Base-by-base conservation (phyloP, 2,797 vertebrate genomes). In the Periophthalmus magnuspinnatus region DNA sequence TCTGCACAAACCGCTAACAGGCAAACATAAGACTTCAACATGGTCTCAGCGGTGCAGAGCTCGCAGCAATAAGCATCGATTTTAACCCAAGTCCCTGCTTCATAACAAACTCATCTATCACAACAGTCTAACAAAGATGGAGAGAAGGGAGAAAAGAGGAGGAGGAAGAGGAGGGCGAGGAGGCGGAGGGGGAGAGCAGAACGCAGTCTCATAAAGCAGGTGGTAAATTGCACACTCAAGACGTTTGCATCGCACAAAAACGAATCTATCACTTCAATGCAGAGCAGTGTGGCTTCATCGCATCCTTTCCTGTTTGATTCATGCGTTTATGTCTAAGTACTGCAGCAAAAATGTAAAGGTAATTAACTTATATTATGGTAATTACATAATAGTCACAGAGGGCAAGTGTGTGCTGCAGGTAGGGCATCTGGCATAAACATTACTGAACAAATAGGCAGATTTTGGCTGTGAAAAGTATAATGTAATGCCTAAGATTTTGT, bases 61-160 rank as follows among this genome's bases (percentile, higher is more conserved):
- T 79, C 72, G 65, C 70, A 84, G 82, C 81, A 84, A 76, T 65
- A 68, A 82, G 76, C 87, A 91, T 89, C 85, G 89, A 90, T 91
- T 88, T 91, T n/a, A 61, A 84, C 86, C 86, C 68, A 22, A 74
- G 80, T 79, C 79, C 55, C 75, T 1, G 70, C 78, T 79, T 81
- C 68, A 79, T 88, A 88, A 89, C 69, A 77, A 70, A 84, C 81
- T 88, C 86, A 90, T 92, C 84, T 81, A 90, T 91, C 89, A 91
- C 81, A 81, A 81, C 77, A 68, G 41, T 73, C 80, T 81, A 87
- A 82, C 80, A 84, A 80, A 85, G 75, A 81, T 71, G 10, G n/a
- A 47, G 62, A 65, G 69, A 59, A 58, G 28, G 28, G 28, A 45
- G 41, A 45, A 45, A 45, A 45, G 13, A 45, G 41, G 41, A 45